Conservation (phyloP, 1,140 invertebrate species). For the Cyrtorhinus lividipennis region DNA sequence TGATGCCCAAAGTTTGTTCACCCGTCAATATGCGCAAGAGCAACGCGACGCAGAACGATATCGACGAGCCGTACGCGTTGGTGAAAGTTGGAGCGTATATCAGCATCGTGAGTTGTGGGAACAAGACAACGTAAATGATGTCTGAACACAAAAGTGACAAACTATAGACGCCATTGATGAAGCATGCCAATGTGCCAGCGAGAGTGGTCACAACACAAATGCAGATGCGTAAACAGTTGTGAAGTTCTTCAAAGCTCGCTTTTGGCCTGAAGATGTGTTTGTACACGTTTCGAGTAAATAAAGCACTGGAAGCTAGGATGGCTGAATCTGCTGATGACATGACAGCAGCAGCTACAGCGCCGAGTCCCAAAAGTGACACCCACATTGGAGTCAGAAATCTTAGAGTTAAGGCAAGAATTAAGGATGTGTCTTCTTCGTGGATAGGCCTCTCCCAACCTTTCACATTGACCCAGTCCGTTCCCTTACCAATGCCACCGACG, state of each 20-base stretch:
- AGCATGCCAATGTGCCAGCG: constrained; percentile 55
- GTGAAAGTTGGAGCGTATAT: constrained; percentile 49
- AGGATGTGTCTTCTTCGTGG: constrained; percentile 37
- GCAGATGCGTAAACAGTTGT: constrained; percentile 55
- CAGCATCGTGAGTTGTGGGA: constrained; percentile 67
- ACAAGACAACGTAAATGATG: constrained; percentile 65
- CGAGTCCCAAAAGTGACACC: constrained; percentile 54
- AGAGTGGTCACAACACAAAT: constrained; percentile 52
- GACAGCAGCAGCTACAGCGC: constrained; percentile 63
- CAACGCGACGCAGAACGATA: constrained; percentile 47
- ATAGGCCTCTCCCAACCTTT: constrained; percentile 32
- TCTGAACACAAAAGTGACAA: constrained; percentile 66
- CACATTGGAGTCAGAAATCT: constrained; percentile 53
- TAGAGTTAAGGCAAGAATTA: constrained; percentile 57
- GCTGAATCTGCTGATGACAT: constrained; percentile 72
- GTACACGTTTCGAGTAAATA: constrained; percentile 72
- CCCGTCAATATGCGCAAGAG: constrained; percentile 49
- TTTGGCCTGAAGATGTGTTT: constrained; percentile 52
- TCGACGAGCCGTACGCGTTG: constrained; percentile 65
- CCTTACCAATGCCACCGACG: constrained; percentile 54
- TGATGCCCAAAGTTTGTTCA: constrained; percentile 44
- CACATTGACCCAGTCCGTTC: constrained; percentile 43
- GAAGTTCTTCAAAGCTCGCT: constrained; percentile 48
- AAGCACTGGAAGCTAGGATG: constrained; percentile 56
- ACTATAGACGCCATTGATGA: constrained; percentile 59